Evolutionary conservation across 2,113 vertebrate genomes (phyloP), one percentile per base, ranked within the genome.

Genomic region (Amphilophus citrinellus): DNA sequence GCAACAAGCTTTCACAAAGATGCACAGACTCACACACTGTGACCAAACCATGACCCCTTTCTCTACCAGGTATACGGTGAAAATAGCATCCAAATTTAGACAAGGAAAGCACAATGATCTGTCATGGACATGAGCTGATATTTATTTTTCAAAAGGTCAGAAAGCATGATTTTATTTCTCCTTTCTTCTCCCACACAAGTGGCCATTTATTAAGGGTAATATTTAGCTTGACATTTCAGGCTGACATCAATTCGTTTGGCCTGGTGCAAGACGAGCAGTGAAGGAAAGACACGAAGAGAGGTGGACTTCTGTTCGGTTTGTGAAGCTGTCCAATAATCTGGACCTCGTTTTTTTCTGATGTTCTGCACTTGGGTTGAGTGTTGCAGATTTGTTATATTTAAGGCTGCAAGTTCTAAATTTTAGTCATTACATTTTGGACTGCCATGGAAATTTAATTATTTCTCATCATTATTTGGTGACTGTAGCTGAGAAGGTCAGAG

Each of bases 211-310:
- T 80, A 86, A 86, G 75, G 7, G 27, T 0, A 89, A 89, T 90
- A 37, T 92, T 90, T 78, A 87, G 86, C 79, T 84, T 88, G 79
- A 89, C 89, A 91, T 91, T 89, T 88, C 32, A 86, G 35, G 59
- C 82, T 10, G 61, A 71, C 83, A 86, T 87, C 47, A 78, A 79
- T 86, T 87, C n/a, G 37, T 65, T 62, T 20, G n/a, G 76, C 18
- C 44, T 5, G 11, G 14, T 39, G 35, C 4, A 0, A 81, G 61
- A 84, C 7, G 47, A 60, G 59, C 22, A 20, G 7, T n/a, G 30
- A 27, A 61, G 44, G 57, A 50, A 78, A 39, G 73, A 82, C 24
- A 24, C 15, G 50, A 50, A 73, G 3, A 84, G 3, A 73, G 57
- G 32, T 30, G 35, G 77, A 57, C 32, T 75, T 60, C 32, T 73